Evolutionary conservation across 2,888 invertebrate species (phyloP).

Genomic region (Plebejus anna): DNA sequence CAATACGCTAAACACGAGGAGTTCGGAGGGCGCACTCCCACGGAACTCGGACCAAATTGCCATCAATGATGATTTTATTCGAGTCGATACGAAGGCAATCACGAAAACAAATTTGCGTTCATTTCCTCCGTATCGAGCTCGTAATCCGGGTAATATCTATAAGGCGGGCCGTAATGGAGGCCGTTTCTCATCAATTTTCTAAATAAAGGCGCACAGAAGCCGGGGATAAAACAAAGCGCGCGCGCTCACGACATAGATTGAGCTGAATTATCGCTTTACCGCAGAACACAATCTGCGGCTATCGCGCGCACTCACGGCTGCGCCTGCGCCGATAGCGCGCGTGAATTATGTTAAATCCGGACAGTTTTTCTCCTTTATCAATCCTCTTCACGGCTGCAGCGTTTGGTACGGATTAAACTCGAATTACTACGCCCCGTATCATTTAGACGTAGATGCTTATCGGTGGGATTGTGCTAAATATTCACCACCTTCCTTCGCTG

Average conservation of each 20-base stretch:
- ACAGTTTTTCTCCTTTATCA: slow-evolving; percentile 68
- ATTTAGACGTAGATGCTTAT: slow-evolving; percentile 43
- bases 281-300: slow-evolving; percentile 74
- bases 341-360: slow-evolving; percentile 72
- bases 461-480: slow-evolving; percentile 33
- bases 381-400: slow-evolving; percentile 61
- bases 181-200: slow-evolving; percentile 81
- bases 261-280: slow-evolving; percentile 80
- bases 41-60: slow-evolving; percentile 56
- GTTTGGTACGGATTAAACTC: slow-evolving; percentile 62
- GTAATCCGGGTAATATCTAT: slow-evolving; percentile 64
- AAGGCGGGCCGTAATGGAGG: slow-evolving; percentile 77
- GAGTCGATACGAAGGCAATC: slow-evolving; percentile 74
- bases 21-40: slow-evolving; percentile 18
- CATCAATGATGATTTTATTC: slow-evolving; percentile 73
- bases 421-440: slow-evolving; percentile 40
- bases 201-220: slow-evolving; percentile 80
- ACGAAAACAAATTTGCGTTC: slow-evolving; percentile 78
- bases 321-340: slow-evolving; percentile 65
- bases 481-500: slow-evolving; percentile 39
- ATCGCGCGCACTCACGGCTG: slow-evolving; percentile 45
- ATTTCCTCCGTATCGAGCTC: slow-evolving; percentile 70
- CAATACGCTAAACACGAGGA: background rate
- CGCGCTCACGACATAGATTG: slow-evolving; percentile 79
- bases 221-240: slow-evolving; percentile 76